These are phyloP conservation scores for Flexamia atlantica DNA, from an alignment of 2,888 invertebrate genomes.

Conservation along the genomic window DNA sequence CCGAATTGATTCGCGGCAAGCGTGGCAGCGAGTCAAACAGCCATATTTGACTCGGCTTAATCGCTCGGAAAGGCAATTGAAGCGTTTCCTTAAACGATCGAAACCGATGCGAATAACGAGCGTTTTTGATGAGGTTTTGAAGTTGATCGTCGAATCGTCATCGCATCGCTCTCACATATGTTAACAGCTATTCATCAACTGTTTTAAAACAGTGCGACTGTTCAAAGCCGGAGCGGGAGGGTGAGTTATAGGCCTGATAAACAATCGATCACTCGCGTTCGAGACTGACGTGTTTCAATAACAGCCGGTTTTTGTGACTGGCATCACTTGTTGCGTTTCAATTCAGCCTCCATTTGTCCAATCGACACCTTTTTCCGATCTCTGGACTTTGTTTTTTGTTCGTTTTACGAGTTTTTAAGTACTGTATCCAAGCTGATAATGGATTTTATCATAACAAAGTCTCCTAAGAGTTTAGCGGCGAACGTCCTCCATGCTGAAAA, in stretches of 20 bases:
- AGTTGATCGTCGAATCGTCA: slow-evolving; percentile 3
- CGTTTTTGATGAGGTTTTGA: not conserved
- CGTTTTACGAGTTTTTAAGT: too few relatives aligned
- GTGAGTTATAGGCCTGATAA: slow-evolving; percentile 37
- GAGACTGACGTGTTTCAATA: slow-evolving; percentile 43
- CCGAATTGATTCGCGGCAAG: not conserved
- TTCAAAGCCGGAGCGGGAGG: not conserved
- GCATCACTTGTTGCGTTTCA: slow-evolving; percentile 36
- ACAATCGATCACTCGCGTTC: slow-evolving; percentile 39
- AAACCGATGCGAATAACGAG: slow-evolving; percentile 1
- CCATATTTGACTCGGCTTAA: not conserved
- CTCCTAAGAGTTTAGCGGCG: too few relatives aligned
- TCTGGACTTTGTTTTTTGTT: not conserved
- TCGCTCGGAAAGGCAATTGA: slow-evolving; percentile 26
- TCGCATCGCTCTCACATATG: slow-evolving; percentile 5
- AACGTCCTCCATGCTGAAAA: too few relatives aligned
- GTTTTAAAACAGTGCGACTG: slow-evolving; percentile 27
- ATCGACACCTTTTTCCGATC: slow-evolving; percentile 23
- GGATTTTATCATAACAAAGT: too few relatives aligned
- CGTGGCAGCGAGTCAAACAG: not conserved
- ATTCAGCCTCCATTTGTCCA: slow-evolving; percentile 7
- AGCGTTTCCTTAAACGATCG: slow-evolving; percentile 21
- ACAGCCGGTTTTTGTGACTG: slow-evolving; percentile 44
- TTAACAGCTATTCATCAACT: slow-evolving; percentile 53
- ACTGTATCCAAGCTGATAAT: too few relatives aligned